Conservation (phyloP, 2,888 invertebrate species). For the Rhingia campestris region DNA sequence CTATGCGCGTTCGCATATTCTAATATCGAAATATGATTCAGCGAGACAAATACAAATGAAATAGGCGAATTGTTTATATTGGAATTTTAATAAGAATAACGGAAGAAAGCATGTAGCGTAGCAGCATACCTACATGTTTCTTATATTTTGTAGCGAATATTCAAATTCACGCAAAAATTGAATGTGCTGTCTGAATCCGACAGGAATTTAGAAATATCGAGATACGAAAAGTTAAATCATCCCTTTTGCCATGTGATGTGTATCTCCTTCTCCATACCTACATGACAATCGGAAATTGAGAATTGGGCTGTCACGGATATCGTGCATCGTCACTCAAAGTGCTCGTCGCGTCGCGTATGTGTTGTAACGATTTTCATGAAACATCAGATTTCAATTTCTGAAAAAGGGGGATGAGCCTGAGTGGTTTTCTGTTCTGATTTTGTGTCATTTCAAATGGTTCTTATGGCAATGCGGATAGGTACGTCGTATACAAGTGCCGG, state of each 20-base stretch:
- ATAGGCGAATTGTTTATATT: conserved; percentile 58
- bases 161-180: conserved; percentile 58
- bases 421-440: conserved; percentile 27
- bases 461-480: conserved; percentile 44
- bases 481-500: conserved; percentile 36
- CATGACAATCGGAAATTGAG: conserved; percentile 73
- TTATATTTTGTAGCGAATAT: conserved; percentile 58
- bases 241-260: conserved; percentile 38
- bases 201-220: conserved; percentile 64
- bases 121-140: conserved; percentile 35
- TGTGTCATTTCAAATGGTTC: conserved; percentile 64
- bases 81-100: conserved; percentile 72
- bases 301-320: conserved; percentile 73
- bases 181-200: conserved; percentile 63
- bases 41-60: conserved; percentile 55
- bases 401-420: conserved; percentile 21
- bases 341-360: conserved; percentile 16
- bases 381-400: conserved; percentile 66
- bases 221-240: conserved; percentile 57
- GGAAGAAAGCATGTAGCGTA: conserved; percentile 35
- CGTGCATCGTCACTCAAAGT: conserved; percentile 35
- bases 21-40: conserved; percentile 68
- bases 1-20: conserved; percentile 61
- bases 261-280: background rate
- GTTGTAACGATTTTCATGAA: conserved; percentile 44